Evolutionary conservation across 1,140 invertebrate genomes (phyloP).

Genomic region (Monomorium pharaonis): DNA sequence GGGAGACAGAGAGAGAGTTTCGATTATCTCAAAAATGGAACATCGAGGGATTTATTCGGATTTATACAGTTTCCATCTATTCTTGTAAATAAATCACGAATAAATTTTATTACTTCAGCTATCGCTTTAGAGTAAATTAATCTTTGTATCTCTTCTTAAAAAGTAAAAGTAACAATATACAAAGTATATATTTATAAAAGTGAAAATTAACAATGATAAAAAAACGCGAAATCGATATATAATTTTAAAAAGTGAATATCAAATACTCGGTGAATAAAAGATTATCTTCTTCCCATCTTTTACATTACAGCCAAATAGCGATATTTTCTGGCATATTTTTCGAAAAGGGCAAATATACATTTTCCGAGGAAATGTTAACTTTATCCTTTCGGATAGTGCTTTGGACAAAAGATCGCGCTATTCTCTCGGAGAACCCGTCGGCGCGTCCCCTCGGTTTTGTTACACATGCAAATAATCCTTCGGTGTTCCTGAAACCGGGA

Average conservation of each 20-base stretch:
- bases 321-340: conserved; percentile 8
- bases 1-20: not conserved
- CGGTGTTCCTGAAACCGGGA: not conserved
- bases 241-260: not conserved
- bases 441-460: not conserved
- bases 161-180: too few relatives aligned
- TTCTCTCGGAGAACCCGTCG: not conserved
- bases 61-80: not conserved
- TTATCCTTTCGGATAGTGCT: not conserved
- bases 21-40: conserved; percentile 14
- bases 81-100: not conserved
- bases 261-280: conserved; percentile 29
- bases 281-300: not conserved
- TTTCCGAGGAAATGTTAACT: conserved; percentile 24
- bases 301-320: not conserved
- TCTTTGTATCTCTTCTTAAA: not conserved
- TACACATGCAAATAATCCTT: conserved; percentile 41
- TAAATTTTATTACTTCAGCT: not conserved
- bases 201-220: not conserved
- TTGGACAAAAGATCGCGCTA: conserved; percentile 45
- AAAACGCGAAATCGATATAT: not conserved
- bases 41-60: not conserved
- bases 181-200: not conserved
- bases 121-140: not conserved
- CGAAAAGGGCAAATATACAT: conserved; percentile 21